phyloP scores from a whole-genome alignment of 2,113 vertebrate genomes.

The Thinocorus orbignyianus region DNA sequence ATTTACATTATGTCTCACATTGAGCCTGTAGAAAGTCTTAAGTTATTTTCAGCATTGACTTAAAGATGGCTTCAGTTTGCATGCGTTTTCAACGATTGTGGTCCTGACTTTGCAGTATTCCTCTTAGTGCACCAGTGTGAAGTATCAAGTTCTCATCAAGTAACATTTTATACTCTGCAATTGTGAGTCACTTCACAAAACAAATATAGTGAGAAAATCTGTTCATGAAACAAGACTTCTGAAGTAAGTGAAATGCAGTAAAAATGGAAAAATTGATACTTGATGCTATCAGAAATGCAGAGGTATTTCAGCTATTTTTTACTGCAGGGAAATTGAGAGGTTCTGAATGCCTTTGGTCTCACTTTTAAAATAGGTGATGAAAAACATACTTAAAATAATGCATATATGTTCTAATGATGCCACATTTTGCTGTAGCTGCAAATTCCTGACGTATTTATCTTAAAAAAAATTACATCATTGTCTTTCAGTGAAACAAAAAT shows the following conservation, averaged over 20 bases:
- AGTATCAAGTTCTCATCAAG: neutral
- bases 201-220: neutral
- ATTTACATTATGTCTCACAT: constrained; percentile 11
- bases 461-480: neutral
- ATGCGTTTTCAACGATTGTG: neutral
- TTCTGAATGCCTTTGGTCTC: neutral
- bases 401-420: neutral
- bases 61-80: neutral
- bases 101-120: neutral
- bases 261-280: neutral
- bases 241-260: neutral
- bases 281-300: neutral
- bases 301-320: neutral
- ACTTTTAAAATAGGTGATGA: neutral
- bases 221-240: neutral
- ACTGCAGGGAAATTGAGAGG: neutral
- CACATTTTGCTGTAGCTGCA: neutral
- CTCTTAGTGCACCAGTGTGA: neutral
- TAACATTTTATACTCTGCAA: neutral
- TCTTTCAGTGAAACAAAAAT: neutral
- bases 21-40: constrained; percentile 26
- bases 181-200: neutral
- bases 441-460: neutral
- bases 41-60: constrained; percentile 33
- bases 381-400: neutral